phyloP scores from a whole-genome alignment of 2,113 vertebrate genomes.

The Dascyllus trimaculatus region DNA sequence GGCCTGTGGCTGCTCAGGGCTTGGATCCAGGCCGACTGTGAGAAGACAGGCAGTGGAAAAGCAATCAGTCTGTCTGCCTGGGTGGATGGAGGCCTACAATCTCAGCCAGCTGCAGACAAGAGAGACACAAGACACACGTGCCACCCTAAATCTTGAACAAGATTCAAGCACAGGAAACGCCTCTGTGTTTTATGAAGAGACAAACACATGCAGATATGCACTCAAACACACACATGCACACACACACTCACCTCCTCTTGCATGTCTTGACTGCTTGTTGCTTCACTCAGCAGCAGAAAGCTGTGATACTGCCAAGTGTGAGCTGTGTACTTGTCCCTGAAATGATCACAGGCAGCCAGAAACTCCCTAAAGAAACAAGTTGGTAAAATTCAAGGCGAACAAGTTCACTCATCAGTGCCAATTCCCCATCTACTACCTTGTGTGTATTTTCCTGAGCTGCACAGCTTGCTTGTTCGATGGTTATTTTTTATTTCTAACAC shows the following conservation, averaged over 20 bases:
- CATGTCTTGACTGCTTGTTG: conserved; percentile 41
- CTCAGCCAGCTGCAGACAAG: conserved; percentile 57
- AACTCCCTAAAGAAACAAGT: conserved; percentile 59
- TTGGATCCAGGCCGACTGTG: conserved; percentile 35
- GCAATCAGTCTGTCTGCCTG: conserved; percentile 57
- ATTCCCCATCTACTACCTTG: conserved; percentile 43
- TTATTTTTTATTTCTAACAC: conserved; percentile 42
- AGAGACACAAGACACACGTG: conserved; percentile 34
- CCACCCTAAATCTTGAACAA: conserved; percentile 43
- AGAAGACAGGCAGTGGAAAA: conserved; percentile 33
- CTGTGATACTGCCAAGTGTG: conserved; percentile 52
- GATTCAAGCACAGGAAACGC: conserved; percentile 15
- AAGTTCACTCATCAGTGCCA: conserved; percentile 56
- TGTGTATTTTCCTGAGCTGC: conserved; percentile 30
- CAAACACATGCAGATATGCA: conserved; percentile 24
- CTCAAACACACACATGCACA: neutral
- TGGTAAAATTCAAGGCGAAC: conserved; percentile 49
- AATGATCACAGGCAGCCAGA: conserved; percentile 60
- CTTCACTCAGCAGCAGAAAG: conserved; percentile 34
- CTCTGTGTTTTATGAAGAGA: conserved; percentile 22
- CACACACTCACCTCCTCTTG: neutral
- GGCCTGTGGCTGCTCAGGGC: conserved; percentile 46
- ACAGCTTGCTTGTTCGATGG: conserved; percentile 41
- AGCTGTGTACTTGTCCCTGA: conserved; percentile 60
- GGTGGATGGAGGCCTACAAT: conserved; percentile 45